Evolutionary conservation across 2,888 invertebrate genomes (phyloP), one percentile per base, ranked within the genome.

Genomic region (Eristalis tenax): DNA sequence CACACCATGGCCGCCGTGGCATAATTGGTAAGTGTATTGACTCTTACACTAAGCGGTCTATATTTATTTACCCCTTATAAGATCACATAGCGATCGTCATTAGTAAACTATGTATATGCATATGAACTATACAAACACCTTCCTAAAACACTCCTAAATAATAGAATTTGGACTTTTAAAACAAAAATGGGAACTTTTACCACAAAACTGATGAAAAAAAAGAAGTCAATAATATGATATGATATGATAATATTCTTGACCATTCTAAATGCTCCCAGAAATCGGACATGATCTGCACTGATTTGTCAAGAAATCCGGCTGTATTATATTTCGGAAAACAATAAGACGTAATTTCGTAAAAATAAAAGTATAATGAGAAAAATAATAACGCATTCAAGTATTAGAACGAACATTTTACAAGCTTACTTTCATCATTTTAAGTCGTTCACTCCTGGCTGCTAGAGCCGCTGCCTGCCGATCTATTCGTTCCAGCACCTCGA

Each of bases 361-460:
- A 32, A 57, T 38, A 38, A 38, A 38, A 4, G 2, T 32, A 11
- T 11, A 38, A 5, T 11, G n/a, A n/a, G n/a, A n/a, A n/a, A n/a
- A n/a, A n/a, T n/a, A n/a, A n/a, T n/a, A n/a, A 28, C 28, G 5
- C 28, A 28, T 28, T 28, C 32, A 8, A 32, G 8, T 5, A 0
- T 13, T 0, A 23, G 3, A 32, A 11, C 4, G 15, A 10, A 66
- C 32, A 40, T n/a, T 15, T n/a, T 15, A 13, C n/a, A 11, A 32
- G 90, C 92, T 91, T 89, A 94, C 94, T 91, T 94, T 94, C 90
- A 95, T 92, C 90, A 93, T 91, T 91, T 94, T 94, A 35, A 95
- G 94, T 79, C 94, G 92, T 89, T 95, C 94, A 32, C 95, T 95
- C 92, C 95, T 95, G 1, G 95, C 94, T 26, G 94, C 94, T 90